Conservation (phyloP, 1,140 invertebrate species). For the Asobara japonica region DNA sequence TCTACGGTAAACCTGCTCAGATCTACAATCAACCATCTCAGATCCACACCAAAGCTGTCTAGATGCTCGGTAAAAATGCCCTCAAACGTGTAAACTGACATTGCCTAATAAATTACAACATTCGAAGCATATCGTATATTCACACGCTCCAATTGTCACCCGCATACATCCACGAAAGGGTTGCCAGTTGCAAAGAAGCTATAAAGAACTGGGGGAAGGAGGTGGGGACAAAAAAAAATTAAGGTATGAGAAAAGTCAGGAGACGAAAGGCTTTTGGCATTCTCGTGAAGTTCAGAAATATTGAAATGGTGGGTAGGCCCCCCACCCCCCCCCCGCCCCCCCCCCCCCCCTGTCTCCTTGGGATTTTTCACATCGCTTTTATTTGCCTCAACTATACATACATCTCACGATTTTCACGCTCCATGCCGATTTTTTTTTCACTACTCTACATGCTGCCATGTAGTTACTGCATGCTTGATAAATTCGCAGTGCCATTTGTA, state of each 20-base stretch:
- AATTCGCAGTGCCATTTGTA: not conserved
- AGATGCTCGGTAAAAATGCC: too few species aligned
- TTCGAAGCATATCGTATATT: not conserved
- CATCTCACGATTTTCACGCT: constrained; percentile 10
- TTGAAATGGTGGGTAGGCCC: too few species aligned
- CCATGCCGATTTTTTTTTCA: constrained; percentile 2
- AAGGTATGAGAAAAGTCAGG: constrained; percentile 12
- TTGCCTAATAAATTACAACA: not conserved
- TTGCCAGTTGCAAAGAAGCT: not conserved
- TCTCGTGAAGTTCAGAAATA: constrained; percentile 19
- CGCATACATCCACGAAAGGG: not conserved
- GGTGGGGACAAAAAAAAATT: not conserved
- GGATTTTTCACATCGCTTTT: not conserved
- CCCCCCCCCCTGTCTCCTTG: not conserved
- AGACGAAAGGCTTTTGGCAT: constrained; percentile 8
- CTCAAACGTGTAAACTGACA: too few species aligned
- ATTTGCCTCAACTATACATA: not conserved
- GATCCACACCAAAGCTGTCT: too few species aligned
- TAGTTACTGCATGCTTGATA: constrained; percentile 6
- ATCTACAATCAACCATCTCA: too few species aligned
- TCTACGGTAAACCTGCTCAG: too few species aligned
- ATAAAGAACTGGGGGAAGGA: not conserved
- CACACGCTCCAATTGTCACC: constrained; percentile 22
- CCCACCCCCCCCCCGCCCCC: too few species aligned
- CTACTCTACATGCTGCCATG: not conserved